Conservation (phyloP, 2,797 vertebrate genomes). For the Streptopelia turtur region DNA sequence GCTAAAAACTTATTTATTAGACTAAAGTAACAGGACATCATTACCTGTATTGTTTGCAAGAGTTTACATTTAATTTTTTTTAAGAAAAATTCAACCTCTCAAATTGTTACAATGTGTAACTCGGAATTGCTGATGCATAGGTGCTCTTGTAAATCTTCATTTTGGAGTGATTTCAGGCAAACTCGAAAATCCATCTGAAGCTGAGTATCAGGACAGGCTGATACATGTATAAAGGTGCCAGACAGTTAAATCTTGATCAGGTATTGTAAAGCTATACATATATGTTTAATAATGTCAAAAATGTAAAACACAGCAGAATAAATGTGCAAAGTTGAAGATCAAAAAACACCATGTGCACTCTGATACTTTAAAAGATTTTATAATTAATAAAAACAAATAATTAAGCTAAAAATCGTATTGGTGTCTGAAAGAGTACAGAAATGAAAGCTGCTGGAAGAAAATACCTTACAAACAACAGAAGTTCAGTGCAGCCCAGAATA, state of each 20-base stretch:
- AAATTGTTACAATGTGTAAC: constrained; percentile 30
- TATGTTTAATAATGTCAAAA: constrained; percentile 78
- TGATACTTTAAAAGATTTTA: constrained; percentile 76
- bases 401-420: constrained; percentile 68
- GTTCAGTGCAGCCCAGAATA: not conserved
- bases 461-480: not conserved
- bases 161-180: constrained; percentile 57
- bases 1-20: constrained; percentile 80
- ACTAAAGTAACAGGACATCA: constrained; percentile 65
- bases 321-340: constrained; percentile 71
- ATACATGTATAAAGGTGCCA: constrained; percentile 77
- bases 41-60: constrained; percentile 70
- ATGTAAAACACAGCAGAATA: constrained; percentile 76
- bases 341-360: constrained; percentile 70
- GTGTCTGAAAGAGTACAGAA: constrained; percentile 54
- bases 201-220: constrained; percentile 79
- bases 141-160: constrained; percentile 70
- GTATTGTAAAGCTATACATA: constrained; percentile 80
- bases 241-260: constrained; percentile 76
- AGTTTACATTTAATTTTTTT: constrained; percentile 74
- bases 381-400: constrained; percentile 78
- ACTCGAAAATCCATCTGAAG: constrained; percentile 47
- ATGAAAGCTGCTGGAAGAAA: constrained; percentile 16
- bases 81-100: constrained; percentile 70
- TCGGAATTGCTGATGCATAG: constrained; percentile 51